Conservation (phyloP, 2,797 vertebrate genomes). For the Austrolebias charrua region DNA sequence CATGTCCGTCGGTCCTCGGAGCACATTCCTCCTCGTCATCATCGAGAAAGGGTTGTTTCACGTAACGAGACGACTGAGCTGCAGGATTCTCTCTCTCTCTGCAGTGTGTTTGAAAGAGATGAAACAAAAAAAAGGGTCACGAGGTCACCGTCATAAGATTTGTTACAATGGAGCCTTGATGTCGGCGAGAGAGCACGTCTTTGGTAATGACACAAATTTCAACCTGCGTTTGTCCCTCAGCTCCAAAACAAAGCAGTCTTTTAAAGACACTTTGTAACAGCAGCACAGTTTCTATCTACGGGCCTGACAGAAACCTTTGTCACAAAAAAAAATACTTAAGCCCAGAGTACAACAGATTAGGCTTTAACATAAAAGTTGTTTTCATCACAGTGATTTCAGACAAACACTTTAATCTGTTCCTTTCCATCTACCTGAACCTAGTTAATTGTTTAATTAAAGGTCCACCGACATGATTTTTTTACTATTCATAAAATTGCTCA, state of each 20-base stretch:
- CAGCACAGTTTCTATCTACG: too few species aligned
- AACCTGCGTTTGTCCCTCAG: neutral
- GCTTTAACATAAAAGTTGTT: neutral
- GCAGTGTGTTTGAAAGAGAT: slow-evolving; percentile 21
- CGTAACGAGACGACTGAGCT: slow-evolving; percentile 36
- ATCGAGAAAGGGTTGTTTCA: slow-evolving; percentile 56
- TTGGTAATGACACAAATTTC: slow-evolving; percentile 11
- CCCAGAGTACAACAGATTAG: neutral
- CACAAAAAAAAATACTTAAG: too few species aligned
- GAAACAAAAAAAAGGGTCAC: slow-evolving; percentile 39
- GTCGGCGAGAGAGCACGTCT: slow-evolving; percentile 12
- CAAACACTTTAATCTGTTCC: neutral
- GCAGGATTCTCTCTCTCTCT: slow-evolving; percentile 44
- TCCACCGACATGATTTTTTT: too few species aligned
- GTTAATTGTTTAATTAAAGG: neutral
- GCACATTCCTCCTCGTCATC: slow-evolving; percentile 55
- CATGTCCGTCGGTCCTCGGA: slow-evolving; percentile 47
- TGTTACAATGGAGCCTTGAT: slow-evolving; percentile 7
- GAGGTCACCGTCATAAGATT: slow-evolving; percentile 35
- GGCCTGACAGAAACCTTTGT: too few species aligned
- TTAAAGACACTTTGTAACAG: too few species aligned
- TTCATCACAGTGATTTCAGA: neutral
- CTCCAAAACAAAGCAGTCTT: too few species aligned
- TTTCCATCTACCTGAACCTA: neutral
- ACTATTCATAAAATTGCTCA: too few species aligned